Percentiles rank a stretch among this genome's conserved stretches.
Evolutionary conservation across 2,888 invertebrate genomes (phyloP).

Genomic region (Ganaspis brasiliensis): DNA sequence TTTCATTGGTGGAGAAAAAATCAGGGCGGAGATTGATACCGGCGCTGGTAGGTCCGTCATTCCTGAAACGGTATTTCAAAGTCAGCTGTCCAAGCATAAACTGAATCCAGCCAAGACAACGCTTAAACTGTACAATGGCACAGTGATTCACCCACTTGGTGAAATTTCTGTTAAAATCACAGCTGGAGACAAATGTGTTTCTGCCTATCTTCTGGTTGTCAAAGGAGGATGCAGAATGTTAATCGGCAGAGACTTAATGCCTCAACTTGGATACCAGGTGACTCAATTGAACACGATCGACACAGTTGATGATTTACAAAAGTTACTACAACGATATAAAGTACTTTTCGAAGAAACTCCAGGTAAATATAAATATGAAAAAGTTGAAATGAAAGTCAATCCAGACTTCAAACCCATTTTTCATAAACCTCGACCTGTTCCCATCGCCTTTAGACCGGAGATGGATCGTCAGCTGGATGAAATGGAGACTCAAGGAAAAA

Average conservation of each 20-base stretch:
- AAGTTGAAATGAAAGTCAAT: slow-evolving; percentile 52
- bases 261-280: slow-evolving; percentile 4
- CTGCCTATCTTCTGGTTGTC: neutral
- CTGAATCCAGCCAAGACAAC: neutral
- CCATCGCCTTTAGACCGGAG: slow-evolving; percentile 54
- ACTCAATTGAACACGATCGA: neutral
- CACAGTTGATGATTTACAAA: neutral
- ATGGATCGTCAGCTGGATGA: slow-evolving; percentile 49
- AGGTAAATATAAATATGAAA: slow-evolving; percentile 54
- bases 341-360: slow-evolving; percentile 49
- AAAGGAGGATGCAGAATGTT: neutral
- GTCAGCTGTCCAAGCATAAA: neutral
- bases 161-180: neutral
- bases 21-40: neutral
- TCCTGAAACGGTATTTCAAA: neutral
- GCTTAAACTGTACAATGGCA: neutral
- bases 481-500: slow-evolving; percentile 49
- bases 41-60: slow-evolving; percentile 8
- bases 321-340: neutral
- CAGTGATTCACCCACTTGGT: neutral
- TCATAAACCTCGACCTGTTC: slow-evolving; percentile 53
- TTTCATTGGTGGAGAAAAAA: neutral
- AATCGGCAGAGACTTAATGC: neutral
- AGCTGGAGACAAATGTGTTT: neutral
- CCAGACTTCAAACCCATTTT: slow-evolving; percentile 50